These are phyloP conservation scores for Drosophila setosimentum DNA, from an alignment of 2,888 invertebrate species.

Conservation along the genomic window DNA sequence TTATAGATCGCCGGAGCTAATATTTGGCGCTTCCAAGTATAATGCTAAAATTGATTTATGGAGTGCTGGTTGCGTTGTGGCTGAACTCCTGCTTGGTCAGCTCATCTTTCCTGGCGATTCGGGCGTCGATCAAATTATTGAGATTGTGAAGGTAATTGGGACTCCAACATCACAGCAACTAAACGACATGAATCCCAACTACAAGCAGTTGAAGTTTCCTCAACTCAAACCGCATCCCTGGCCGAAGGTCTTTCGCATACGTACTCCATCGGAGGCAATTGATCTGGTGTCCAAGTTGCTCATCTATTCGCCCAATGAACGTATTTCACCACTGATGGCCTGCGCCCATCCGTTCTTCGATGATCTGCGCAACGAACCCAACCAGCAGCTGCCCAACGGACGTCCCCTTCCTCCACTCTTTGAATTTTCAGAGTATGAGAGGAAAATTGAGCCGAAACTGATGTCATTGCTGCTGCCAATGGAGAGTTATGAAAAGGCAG, in stretches of 20 bases:
- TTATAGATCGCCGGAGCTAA: constrained; percentile 99
- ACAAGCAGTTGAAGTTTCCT: constrained; percentile 99
- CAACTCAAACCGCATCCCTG: constrained; percentile 99
- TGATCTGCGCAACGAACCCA: constrained; percentile 97
- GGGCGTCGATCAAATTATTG: constrained; percentile 99
- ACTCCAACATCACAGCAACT: constrained; percentile 99
- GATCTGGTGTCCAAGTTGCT: constrained; percentile 95
- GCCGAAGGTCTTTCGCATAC: constrained; percentile 98
- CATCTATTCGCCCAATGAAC: constrained; percentile 98
- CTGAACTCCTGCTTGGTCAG: constrained; percentile 98
- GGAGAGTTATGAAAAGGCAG: background rate
- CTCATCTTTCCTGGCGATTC: constrained; percentile 99
- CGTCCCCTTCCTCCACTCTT: constrained; percentile 97
- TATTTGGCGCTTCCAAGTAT: constrained; percentile 99
- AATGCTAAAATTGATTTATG: constrained; percentile 98
- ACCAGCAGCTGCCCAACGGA: constrained; percentile 96
- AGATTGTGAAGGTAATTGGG: constrained; percentile 99
- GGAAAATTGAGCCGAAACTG: constrained; percentile 76
- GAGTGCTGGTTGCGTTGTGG: constrained; percentile 99
- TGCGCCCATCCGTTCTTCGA: constrained; percentile 99
- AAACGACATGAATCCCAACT: constrained; percentile 99
- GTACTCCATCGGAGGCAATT: constrained; percentile 96
- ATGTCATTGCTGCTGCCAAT: constrained; percentile 56
- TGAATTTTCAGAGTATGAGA: constrained; percentile 95
- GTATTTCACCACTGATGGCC: constrained; percentile 97